Evolutionary conservation across 2,113 vertebrate genomes (phyloP), one percentile per base, ranked within the genome.

Genomic region (Astatoreochromis straeleni): DNA sequence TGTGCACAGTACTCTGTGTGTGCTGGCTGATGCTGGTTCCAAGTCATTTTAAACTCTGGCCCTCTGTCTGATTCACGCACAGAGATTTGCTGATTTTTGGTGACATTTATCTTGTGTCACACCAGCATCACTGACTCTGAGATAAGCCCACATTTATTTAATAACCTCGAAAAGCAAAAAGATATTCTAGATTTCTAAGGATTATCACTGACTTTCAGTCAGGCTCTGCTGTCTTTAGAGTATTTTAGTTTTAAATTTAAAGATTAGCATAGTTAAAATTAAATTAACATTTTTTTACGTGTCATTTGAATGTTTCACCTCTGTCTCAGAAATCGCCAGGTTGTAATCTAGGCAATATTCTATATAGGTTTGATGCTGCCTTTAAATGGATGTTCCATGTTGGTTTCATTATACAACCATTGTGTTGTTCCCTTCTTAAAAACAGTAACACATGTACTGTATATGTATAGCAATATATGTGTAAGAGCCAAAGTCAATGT

Each of bases 21-120:
- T 78, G 90, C 57, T 90, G 87, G 82, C 78, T 73, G 91, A 93
- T 80, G 73, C 73, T 47, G 53, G 75, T 2, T 70, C 45, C 3
- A 49, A 87, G 79, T 91, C 82, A 89, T 89, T 94, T 92, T 92
- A 92, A 90, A 94, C 93, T 90, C 84, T 85, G 63, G 87, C 65
- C 57, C 75, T 79, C 45, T 12, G 81, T 51, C 54, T 85, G 11
- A 21, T 70, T 84, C 29, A 81, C 29, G 13, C 82, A 75, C 82
- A 70, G 40, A 82, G 26, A 81, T 29, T 13, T 5, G 38, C 54
- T 42, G 35, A n/a, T 73, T 63, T 26, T 54, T 51, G 49, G 83
- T 49, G 65, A 24, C 51, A 38, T 73, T 81, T 38, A 8, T 9
- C 51, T 16, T 5, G 7, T 53, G 42, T 80, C 19, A 80, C n/a